A percentile compares a stretch with the other conserved stretches of the same genome.
Conservation (phyloP, 1,140 invertebrate genomes). For the Caerostris extrusa region DNA sequence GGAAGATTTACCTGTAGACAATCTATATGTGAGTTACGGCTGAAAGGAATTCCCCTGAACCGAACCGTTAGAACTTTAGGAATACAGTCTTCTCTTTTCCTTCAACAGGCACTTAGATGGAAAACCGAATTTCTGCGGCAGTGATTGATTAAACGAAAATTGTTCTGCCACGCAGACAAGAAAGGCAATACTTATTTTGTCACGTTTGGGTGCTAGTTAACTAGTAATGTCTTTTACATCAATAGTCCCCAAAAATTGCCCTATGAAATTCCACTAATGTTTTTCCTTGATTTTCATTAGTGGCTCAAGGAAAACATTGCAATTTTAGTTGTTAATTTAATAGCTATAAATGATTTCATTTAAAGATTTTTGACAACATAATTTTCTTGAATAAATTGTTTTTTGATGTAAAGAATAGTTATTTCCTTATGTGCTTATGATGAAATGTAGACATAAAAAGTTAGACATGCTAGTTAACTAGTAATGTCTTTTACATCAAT, state of each 20-base stretch:
- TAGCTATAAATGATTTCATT: too few species aligned
- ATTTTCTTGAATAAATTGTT: too few species aligned
- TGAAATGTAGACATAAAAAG: too few species aligned
- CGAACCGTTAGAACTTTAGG: neutral
- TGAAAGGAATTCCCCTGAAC: neutral
- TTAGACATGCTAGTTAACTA: too few species aligned
- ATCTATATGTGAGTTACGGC: neutral
- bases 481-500: too few species aligned
- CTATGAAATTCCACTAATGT: neutral
- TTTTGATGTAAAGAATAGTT: too few species aligned
- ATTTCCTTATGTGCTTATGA: too few species aligned
- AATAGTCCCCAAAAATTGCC: neutral
- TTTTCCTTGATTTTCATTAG: neutral
- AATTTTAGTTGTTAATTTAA: neutral
- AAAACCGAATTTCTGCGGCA: slow-evolving; percentile 5
- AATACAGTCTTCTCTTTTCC: neutral
- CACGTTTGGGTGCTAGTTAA: neutral
- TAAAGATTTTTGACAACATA: too few species aligned
- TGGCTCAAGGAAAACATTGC: neutral
- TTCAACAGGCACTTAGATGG: neutral
- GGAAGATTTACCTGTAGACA: neutral
- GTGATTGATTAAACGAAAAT: slow-evolving; percentile 7
- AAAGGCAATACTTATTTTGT: slow-evolving; percentile 1
- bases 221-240: neutral
- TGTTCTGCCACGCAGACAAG: neutral